A percentile compares a stretch with the other conserved stretches of the same genome.
phyloP scores from a whole-genome alignment of 2,888 invertebrate species.

The Heliconius ismenius region DNA sequence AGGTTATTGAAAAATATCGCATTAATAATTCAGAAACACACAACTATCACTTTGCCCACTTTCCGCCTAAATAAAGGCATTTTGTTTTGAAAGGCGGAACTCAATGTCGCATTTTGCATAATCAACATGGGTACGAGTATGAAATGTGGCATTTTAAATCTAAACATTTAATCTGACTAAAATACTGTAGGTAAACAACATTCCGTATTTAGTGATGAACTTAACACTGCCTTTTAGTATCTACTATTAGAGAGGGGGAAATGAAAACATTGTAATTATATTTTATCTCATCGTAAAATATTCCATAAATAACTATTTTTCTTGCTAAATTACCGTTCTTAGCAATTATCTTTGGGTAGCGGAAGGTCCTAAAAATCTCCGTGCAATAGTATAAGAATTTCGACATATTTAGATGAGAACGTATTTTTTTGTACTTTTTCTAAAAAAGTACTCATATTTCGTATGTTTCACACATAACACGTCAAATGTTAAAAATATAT shows the following conservation, averaged over 20 bases:
- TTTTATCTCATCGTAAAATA: not conserved
- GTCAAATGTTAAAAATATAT: not conserved
- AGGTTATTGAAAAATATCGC: not conserved
- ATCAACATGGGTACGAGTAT: not conserved
- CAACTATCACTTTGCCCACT: too few species aligned
- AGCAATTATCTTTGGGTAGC: not conserved
- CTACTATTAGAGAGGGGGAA: too few species aligned
- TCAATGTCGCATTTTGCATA: not conserved
- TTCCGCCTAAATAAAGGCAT: not conserved
- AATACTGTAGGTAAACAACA: not conserved
- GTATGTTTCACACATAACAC: too few species aligned
- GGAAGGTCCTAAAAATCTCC: not conserved
- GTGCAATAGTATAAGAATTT: not conserved
- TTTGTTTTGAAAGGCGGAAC: constrained; percentile 5
- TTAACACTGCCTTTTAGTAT: too few species aligned
- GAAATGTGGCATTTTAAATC: constrained; percentile 8
- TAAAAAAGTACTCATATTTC: too few species aligned
- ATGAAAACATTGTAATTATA: too few species aligned
- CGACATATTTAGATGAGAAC: not conserved
- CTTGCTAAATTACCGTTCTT: not conserved
- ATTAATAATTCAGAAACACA: too few species aligned
- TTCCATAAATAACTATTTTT: not conserved
- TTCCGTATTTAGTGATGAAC: too few species aligned
- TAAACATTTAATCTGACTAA: not conserved
- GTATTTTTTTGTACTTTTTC: too few species aligned